Percentiles rank a stretch among this genome's conserved stretches.
Conservation (phyloP, 2,888 invertebrate species). For the Parnassius glacialis region DNA sequence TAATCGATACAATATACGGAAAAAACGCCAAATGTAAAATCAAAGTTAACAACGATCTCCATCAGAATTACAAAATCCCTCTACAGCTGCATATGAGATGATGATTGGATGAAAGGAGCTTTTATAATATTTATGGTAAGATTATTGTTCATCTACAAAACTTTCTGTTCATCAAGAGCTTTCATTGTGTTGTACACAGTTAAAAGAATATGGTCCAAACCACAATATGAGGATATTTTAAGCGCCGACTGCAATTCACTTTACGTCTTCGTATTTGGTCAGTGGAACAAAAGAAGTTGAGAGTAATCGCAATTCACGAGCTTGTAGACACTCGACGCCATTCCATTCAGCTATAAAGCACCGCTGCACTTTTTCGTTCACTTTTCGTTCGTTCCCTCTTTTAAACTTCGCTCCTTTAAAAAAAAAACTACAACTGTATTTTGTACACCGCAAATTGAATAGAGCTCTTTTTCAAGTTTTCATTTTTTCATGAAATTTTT, state of each 20-base stretch:
- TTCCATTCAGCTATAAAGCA: slow-evolving; percentile 23
- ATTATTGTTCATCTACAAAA: neutral
- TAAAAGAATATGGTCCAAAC: neutral
- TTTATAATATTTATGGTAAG: no score
- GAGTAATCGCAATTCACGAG: slow-evolving; percentile 24
- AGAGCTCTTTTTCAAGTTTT: slow-evolving; percentile 11
- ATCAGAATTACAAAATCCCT: no score
- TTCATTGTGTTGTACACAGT: slow-evolving; percentile 2
- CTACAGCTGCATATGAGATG: no score
- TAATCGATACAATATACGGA: no score
- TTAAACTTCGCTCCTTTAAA: no score
- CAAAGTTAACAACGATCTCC: no score
- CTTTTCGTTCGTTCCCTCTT: slow-evolving; percentile 23
- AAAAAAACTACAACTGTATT: slow-evolving; percentile 17
- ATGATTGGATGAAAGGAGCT: no score
- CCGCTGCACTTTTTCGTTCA: slow-evolving; percentile 24
- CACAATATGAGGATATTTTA: slow-evolving; percentile 6
- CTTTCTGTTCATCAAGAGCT: neutral
- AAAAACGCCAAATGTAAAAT: no score
- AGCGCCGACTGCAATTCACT: slow-evolving; percentile 14
- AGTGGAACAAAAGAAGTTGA: slow-evolving; percentile 24
- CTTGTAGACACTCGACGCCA: slow-evolving; percentile 22
- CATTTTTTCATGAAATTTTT: slow-evolving; percentile 2
- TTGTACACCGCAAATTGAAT: slow-evolving; percentile 22
- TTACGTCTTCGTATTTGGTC: slow-evolving; percentile 22